These are phyloP conservation scores for Catocala fraxini DNA, from an alignment of 2,888 invertebrate genomes.

Conservation along the genomic window DNA sequence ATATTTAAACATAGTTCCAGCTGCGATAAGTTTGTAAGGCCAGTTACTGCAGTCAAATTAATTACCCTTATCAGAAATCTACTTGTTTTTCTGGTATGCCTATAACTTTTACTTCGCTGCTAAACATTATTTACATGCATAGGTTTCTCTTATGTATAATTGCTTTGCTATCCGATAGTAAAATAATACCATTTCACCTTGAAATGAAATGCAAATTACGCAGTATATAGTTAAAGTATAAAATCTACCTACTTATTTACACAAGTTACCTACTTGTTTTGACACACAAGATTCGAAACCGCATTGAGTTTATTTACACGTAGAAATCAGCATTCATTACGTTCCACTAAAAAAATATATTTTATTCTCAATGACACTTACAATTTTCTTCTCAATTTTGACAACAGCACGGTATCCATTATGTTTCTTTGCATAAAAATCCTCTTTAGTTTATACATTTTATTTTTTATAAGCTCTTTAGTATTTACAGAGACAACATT, in stretches of 20 bases:
- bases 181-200: too few relatives aligned
- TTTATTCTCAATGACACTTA: neutral
- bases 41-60: neutral
- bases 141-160: too few relatives aligned
- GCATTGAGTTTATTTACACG: slow-evolving; percentile 1
- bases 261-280: too few relatives aligned
- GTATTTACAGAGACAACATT: too few relatives aligned
- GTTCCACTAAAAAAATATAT: slow-evolving; percentile 1
- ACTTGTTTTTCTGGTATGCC: neutral
- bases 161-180: too few relatives aligned
- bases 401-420: slow-evolving; percentile 1
- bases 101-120: neutral
- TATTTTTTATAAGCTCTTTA: neutral
- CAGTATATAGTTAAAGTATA: too few relatives aligned
- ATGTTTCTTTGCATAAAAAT: neutral
- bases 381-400: slow-evolving; percentile 4
- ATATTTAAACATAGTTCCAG: too few relatives aligned
- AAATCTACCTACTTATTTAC: too few relatives aligned
- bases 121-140: neutral
- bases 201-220: too few relatives aligned
- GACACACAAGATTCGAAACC: neutral
- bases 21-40: neutral
- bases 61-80: neutral
- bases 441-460: neutral
- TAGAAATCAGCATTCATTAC: neutral